Conservation (phyloP, 2,888 invertebrate species). For the Chrysotoxum bicinctum region DNA sequence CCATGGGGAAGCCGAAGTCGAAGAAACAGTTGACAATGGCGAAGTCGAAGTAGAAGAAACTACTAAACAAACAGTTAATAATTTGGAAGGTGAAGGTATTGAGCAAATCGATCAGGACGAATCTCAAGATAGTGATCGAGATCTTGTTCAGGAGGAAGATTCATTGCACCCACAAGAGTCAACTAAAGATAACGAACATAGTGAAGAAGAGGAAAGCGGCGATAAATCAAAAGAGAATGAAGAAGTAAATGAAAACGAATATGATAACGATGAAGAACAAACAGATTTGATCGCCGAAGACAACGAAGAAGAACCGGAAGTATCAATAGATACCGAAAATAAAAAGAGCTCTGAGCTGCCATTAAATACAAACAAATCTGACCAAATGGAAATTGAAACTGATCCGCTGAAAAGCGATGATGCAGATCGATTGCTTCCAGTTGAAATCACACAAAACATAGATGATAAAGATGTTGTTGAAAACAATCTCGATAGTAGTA, state of each 20-base stretch:
- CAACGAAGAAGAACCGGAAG: background rate
- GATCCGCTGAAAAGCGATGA: constrained; percentile 31
- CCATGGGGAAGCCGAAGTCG: constrained; percentile 34
- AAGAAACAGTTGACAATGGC: background rate
- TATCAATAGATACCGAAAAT: constrained; percentile 12
- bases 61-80: constrained; percentile 3
- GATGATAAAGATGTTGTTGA: constrained; percentile 17
- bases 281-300: constrained; percentile 27
- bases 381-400: background rate
- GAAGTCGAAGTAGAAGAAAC: constrained; percentile 42
- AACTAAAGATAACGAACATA: background rate
- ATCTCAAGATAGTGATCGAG: constrained; percentile 15
- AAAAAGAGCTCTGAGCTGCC: constrained; percentile 4
- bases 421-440: background rate
- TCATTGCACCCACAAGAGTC: background rate
- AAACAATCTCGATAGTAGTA: constrained; percentile 29
- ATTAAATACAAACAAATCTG: background rate
- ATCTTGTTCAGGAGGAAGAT: background rate
- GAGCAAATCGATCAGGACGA: constrained; percentile 46
- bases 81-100: constrained; percentile 18
- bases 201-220: constrained; percentile 2
- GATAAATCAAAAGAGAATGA: background rate
- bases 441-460: constrained; percentile 1
- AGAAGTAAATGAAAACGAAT: background rate
- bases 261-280: constrained; percentile 53